These are phyloP conservation scores for Serinus canaria DNA, from an alignment of 2,113 vertebrate genomes.

Conservation along the genomic window DNA sequence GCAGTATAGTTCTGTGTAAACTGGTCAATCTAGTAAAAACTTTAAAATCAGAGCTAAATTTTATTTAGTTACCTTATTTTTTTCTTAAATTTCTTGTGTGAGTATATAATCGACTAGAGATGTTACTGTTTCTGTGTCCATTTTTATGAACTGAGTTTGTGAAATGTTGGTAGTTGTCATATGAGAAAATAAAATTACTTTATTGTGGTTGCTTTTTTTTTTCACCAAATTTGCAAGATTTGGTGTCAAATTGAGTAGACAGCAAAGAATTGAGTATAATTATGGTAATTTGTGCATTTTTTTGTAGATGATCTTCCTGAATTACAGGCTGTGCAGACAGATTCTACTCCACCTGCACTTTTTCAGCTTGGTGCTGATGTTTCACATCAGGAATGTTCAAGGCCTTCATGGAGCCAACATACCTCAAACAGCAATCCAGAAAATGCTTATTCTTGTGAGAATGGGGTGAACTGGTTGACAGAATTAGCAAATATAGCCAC, in stretches of 20 bases:
- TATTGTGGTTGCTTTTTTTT: neutral
- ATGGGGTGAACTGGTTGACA: constrained; percentile 91
- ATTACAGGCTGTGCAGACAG: constrained; percentile 92
- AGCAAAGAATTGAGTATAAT: neutral
- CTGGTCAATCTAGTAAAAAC: neutral
- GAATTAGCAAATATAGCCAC: constrained; percentile 97
- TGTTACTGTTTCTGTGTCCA: neutral
- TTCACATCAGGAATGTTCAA: constrained; percentile 89
- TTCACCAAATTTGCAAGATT: neutral
- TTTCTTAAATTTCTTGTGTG: neutral
- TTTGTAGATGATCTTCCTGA: constrained; percentile 94
- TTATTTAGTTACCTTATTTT: neutral
- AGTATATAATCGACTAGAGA: neutral
- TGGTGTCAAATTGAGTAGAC: neutral
- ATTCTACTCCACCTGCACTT: constrained; percentile 83
- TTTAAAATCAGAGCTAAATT: neutral
- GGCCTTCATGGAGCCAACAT: constrained; percentile 76
- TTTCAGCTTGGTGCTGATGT: constrained; percentile 87
- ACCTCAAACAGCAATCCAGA: constrained; percentile 78
- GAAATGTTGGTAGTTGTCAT: neutral
- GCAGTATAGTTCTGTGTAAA: neutral
- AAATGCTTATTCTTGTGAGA: constrained; percentile 74
- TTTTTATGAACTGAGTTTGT: neutral
- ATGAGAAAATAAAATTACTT: neutral
- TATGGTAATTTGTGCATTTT: neutral